Base-by-base conservation (phyloP, 2,113 vertebrate species). In the Calcarius ornatus region DNA sequence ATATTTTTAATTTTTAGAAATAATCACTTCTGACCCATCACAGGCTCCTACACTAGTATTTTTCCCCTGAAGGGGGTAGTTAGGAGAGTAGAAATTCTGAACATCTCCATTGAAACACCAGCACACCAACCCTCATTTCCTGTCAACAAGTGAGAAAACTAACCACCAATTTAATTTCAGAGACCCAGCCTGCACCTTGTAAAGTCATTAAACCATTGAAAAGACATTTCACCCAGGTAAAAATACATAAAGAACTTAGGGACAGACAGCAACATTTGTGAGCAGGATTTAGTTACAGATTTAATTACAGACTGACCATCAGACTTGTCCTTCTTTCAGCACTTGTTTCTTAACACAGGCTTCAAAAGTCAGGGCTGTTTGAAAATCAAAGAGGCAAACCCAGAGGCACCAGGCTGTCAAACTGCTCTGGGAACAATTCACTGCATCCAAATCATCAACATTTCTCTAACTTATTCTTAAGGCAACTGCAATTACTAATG, bases 281-380 rank as follows among this genome's bases (percentile, higher is more conserved):
- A 95, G 28, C 57, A 56, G 69, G 61, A 81, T 93, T 90, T 90
- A 90, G 95, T 95, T 94, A 94, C 12, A 0, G 50, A 75, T 95
- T 92, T 95, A 94, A 94, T 94, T 90, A 94, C 79, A 92, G 59
- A 53, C 63, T 56, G 72, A 35, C 51, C 56, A 78, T 54, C 5
- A 3, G 72, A 90, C 66, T 31, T 69, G 63, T 68, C 54, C 35
- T 80, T 59, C 79, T 96, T 96, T 94, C 71, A 92, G 82, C 86
- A 90, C 68, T 63, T 85, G 70, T 43, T 88, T 60, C 79, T 93
- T 92, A 88, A 82, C 40, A 50, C 16, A 56, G 76, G 42, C 63
- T 87, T 91, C 73, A 59, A 53, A 85, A 15, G 1, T 50, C 70
- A 88, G 33, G 57, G 33, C 84, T 65, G 65, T 18, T 23, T 1